A percentile compares a stretch with the other conserved stretches of the same genome.
These are phyloP conservation scores for Alligator sinensis DNA, from an alignment of 2,113 vertebrate genomes.

Conservation along the genomic window DNA sequence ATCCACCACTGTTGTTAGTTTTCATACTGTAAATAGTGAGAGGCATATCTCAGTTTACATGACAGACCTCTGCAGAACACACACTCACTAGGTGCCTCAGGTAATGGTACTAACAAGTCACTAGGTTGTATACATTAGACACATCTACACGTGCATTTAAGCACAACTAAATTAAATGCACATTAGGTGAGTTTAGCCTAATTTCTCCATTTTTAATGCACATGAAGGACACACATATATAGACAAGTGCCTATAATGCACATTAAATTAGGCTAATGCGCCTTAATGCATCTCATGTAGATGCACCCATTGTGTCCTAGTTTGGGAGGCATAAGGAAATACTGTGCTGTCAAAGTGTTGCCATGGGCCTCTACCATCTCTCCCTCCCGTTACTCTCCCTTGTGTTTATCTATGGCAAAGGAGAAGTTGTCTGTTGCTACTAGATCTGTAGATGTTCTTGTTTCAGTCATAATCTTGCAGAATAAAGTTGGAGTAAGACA, in stretches of 20 bases:
- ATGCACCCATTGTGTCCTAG: too few relatives aligned
- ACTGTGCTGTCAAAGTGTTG: neutral
- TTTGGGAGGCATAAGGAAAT: too few relatives aligned
- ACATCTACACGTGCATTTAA: too few relatives aligned
- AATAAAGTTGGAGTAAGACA: slow-evolving; percentile 13
- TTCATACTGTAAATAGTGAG: neutral
- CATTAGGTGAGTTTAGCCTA: too few relatives aligned
- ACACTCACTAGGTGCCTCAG: neutral
- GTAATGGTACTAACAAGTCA: neutral
- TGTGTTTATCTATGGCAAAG: neutral
- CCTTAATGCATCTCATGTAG: too few relatives aligned
- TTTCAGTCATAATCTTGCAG: slow-evolving; percentile 4
- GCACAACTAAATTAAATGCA: too few relatives aligned
- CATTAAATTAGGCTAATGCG: too few relatives aligned
- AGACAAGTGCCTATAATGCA: too few relatives aligned
- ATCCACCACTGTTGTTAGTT: neutral
- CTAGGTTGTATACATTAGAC: neutral
- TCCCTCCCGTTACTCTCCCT: slow-evolving; percentile 1
- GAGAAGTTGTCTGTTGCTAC: neutral
- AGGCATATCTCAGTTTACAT: neutral
- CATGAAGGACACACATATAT: too few relatives aligned
- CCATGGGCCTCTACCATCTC: neutral
- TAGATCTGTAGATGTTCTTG: slow-evolving; percentile 7
- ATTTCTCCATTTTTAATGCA: too few relatives aligned
- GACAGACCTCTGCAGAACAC: neutral